These are phyloP conservation scores for Phrynocephalus guinanensis DNA, from an alignment of 2,797 vertebrate genomes.

Conservation along the genomic window DNA sequence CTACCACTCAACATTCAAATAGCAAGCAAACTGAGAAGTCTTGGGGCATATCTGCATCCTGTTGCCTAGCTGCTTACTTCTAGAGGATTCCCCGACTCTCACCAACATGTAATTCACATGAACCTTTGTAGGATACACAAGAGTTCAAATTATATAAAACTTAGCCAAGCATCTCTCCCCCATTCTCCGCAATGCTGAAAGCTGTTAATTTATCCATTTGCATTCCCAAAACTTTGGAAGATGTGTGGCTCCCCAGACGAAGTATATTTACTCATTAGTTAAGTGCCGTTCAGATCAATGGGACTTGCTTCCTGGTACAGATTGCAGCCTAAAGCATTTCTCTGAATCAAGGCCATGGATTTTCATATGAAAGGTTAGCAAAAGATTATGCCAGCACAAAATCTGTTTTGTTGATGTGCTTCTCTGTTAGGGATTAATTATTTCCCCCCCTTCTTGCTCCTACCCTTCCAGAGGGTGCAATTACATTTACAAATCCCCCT, in stretches of 20 bases:
- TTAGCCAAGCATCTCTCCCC: neutral
- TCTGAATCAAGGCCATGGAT: neutral
- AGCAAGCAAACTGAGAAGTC: neutral
- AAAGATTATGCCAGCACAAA: neutral
- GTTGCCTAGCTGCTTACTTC: too few species aligned
- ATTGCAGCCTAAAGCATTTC: neutral
- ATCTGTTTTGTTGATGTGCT: neutral
- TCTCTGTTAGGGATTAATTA: neutral
- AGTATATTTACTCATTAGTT: neutral
- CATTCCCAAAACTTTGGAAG: neutral
- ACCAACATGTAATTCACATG: neutral
- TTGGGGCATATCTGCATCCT: neutral
- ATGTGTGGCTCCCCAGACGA: neutral
- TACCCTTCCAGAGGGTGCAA: neutral
- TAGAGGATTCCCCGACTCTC: neutral
- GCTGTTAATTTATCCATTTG: neutral
- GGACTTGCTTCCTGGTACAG: neutral
- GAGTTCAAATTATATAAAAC: neutral
- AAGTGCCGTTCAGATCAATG: neutral
- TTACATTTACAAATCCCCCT: neutral
- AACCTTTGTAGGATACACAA: neutral
- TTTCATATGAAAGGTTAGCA: neutral
- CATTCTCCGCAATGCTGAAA: neutral
- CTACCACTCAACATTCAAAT: neutral
- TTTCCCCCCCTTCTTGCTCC: neutral